Conservation (phyloP, 2,113 vertebrate genomes). For the Chelonoidis abingdonii region DNA sequence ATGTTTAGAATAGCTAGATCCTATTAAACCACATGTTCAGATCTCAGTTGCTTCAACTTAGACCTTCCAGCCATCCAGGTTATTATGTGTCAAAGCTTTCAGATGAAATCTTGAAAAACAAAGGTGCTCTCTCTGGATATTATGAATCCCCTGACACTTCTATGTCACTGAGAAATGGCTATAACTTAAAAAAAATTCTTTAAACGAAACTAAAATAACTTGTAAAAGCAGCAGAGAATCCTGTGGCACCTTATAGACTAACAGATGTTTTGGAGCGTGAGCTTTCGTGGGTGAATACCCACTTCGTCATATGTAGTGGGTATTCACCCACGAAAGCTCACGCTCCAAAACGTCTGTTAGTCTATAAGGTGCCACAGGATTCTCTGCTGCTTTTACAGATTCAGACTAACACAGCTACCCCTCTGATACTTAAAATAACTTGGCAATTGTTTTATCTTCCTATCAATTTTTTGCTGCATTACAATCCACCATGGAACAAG, state of each 20-base stretch:
- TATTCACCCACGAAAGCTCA: no score
- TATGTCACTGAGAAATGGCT: not conserved
- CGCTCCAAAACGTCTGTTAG: no score
- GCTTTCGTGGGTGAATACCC: no score
- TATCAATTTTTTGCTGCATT: not conserved
- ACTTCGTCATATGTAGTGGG: no score
- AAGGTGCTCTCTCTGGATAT: not conserved
- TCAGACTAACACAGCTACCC: no score
- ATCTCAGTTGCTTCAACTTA: not conserved
- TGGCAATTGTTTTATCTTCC: not conserved
- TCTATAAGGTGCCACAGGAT: no score
- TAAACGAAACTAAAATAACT: not conserved
- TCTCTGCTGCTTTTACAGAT: no score
- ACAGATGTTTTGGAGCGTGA: no score
- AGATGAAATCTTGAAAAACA: not conserved
- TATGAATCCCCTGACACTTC: not conserved
- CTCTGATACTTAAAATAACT: not conserved
- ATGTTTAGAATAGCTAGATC: not conserved
- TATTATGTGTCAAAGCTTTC: not conserved
- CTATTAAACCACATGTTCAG: not conserved
- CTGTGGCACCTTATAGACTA: no score
- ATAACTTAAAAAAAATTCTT: fast-evolving
- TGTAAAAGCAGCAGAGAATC: no score
- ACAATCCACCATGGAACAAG: not conserved
- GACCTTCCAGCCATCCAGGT: not conserved